A percentile compares a stretch with the other conserved stretches of the same genome.
Conservation (phyloP, 92 coral and sea anemone genomes). For the Phenganax marumi region DNA sequence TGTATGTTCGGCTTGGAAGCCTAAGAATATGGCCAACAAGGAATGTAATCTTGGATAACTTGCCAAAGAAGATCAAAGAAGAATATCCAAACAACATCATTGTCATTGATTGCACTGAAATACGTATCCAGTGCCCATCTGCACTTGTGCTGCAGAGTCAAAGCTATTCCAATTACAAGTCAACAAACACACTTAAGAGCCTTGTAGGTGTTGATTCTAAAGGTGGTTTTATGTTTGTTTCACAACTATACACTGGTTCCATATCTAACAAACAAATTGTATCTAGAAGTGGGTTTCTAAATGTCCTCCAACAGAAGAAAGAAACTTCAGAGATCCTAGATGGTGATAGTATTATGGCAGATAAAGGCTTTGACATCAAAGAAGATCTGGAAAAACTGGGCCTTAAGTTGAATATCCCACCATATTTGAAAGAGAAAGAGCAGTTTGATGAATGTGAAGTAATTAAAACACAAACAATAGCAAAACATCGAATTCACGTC, state of each 20-base stretch:
- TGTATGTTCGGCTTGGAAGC: no score
- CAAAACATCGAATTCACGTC: constrained; percentile 50
- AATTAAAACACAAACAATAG: constrained; percentile 55
- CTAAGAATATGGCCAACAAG: no score
- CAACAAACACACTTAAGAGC: constrained; percentile 61
- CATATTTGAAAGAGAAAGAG: constrained; percentile 51
- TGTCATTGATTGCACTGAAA: constrained; percentile 55
- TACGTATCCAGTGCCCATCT: constrained; percentile 54
- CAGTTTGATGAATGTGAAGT: constrained; percentile 55
- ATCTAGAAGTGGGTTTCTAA: constrained; percentile 53
- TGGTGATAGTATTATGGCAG: constrained; percentile 54
- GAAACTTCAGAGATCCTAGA: no score
- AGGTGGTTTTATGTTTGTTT: constrained; percentile 47
- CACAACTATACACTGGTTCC: constrained; percentile 64
- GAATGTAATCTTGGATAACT: no score
- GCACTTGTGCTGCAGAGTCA: constrained; percentile 56
- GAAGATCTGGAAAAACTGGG: constrained; percentile 56
- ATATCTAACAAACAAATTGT: constrained; percentile 60
- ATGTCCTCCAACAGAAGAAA: constrained; percentile 50
- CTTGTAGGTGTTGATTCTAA: constrained; percentile 62
- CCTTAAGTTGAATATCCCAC: constrained; percentile 57
- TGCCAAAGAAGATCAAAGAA: no score
- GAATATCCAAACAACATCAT: no score
- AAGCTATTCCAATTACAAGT: constrained; percentile 58
- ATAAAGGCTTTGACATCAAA: constrained; percentile 60